Evolutionary conservation across 2,888 invertebrate genomes (phyloP), one percentile per base, ranked within the genome.

Genomic region (Syrphus vitripennis): DNA sequence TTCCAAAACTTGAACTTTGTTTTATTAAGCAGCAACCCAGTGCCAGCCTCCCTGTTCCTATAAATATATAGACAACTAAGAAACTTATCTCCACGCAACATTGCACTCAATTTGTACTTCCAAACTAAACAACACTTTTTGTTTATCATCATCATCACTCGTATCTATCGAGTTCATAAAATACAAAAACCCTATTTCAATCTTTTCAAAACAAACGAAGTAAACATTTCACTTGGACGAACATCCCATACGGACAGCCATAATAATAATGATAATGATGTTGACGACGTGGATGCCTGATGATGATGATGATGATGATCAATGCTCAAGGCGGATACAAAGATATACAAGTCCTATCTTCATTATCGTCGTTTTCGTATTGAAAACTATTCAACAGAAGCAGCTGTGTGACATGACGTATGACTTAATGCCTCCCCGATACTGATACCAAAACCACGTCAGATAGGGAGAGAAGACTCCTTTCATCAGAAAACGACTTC

Each of bases 171-270:
- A 42, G 48, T 42, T 71, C 50, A 67, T 74, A 3, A 34, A 21
- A 50, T 12, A 31, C 59, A 57, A 34, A 45, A 63, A 67, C 31
- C 48, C 26, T 42, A 50, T 76, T 71, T 45, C 45, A 40, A 37
- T 80, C 71, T 61, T 67, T 80, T 76, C 72, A 76, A 84, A 81
- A 72, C 75, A 81, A 76, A 21, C 76, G 76, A 72, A 71, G 80
- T 81, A 84, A 84, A 84, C 80, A 81, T 71, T 72, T 81, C 80
- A 81, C 76, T 67, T 84, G 71, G 76, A 45, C 67, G 67, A 81
- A 70, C 71, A 67, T 31, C 24, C n/a, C 24, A 31, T 65, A 67
- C 50, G 34, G 31, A 67, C 34, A 31, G 10, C 19, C 45, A 45
- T 21, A 19, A 59, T 37, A 21, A 57, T 29, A 14, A 2, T 16